A percentile compares a stretch with the other conserved stretches of the same genome.
These are phyloP conservation scores for Ischnura elegans DNA, from an alignment of 2,888 invertebrate species.

Conservation along the genomic window DNA sequence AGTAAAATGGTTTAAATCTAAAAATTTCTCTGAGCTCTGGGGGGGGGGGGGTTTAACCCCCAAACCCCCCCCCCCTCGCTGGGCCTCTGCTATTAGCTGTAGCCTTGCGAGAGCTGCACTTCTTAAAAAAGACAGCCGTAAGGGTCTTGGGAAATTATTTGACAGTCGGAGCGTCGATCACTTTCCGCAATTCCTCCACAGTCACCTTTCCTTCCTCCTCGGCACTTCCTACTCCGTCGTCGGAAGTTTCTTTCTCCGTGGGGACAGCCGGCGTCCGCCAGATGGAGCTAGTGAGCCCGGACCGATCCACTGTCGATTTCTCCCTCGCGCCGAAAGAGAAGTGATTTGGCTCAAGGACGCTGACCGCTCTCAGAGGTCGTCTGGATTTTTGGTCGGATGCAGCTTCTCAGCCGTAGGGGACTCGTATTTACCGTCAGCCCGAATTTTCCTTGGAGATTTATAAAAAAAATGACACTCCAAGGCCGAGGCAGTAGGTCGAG, in stretches of 20 bases:
- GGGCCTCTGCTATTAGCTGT: too few species aligned
- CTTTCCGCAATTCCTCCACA: too few species aligned
- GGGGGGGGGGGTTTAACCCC: too few species aligned
- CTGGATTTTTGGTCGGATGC: neutral
- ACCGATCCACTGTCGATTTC: neutral
- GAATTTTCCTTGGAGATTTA: slow-evolving; percentile 19
- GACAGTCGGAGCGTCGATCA: too few species aligned
- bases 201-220: neutral
- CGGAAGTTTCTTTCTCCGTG: neutral
- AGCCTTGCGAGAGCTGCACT: too few species aligned
- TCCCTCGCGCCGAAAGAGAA: neutral
- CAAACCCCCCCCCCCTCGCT: too few species aligned
- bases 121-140: too few species aligned
- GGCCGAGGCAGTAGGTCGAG: neutral
- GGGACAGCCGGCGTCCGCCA: neutral
- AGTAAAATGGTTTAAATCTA: too few species aligned
- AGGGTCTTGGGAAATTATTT: too few species aligned
- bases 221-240: neutral
- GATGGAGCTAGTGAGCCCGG: neutral
- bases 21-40: too few species aligned
- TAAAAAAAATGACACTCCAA: neutral
- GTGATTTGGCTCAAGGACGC: slow-evolving; percentile 2
- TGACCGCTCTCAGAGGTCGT: neutral
- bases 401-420: neutral
- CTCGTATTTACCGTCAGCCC: neutral